Conservation (phyloP, 2,888 invertebrate genomes). For the Cryptus armator region DNA sequence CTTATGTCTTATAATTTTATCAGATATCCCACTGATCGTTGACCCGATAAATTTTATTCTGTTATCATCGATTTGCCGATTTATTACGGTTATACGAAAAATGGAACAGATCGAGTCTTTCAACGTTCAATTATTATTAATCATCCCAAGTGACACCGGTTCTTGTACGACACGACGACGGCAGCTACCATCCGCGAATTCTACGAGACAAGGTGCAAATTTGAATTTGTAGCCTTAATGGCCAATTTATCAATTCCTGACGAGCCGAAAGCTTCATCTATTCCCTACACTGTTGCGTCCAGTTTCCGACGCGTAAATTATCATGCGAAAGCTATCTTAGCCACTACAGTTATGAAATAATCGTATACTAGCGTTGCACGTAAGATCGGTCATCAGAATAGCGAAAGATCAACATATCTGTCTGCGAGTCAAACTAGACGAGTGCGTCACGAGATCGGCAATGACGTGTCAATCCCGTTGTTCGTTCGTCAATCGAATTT, state of each 20-base stretch:
- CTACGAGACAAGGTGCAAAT: no score
- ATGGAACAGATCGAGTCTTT: conserved; percentile 50
- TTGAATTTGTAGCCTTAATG: no score
- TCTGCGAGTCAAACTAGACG: conserved; percentile 63
- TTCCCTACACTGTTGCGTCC: conserved; percentile 11
- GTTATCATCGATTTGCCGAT: conserved; percentile 34
- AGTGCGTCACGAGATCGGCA: conserved; percentile 64
- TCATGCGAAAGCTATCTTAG: no score
- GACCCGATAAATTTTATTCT: conserved; percentile 69
- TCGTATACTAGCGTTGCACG: neutral
- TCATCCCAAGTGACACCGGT: no score
- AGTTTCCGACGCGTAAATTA: neutral
- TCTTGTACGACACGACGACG: no score
- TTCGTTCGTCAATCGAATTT: conserved; percentile 71
- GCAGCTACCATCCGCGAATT: no score
- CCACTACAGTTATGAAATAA: neutral
- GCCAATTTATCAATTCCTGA: conserved; percentile 70
- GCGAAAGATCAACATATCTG: conserved; percentile 8
- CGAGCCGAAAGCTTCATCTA: conserved; percentile 64
- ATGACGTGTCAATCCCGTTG: conserved; percentile 76
- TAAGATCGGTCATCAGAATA: neutral
- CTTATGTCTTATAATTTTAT: neutral
- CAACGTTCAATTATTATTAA: conserved; percentile 57
- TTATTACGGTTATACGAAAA: neutral
- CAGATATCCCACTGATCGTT: no score